phyloP scores from a whole-genome alignment of 1,140 invertebrate genomes.

The Mamestra configurata region DNA sequence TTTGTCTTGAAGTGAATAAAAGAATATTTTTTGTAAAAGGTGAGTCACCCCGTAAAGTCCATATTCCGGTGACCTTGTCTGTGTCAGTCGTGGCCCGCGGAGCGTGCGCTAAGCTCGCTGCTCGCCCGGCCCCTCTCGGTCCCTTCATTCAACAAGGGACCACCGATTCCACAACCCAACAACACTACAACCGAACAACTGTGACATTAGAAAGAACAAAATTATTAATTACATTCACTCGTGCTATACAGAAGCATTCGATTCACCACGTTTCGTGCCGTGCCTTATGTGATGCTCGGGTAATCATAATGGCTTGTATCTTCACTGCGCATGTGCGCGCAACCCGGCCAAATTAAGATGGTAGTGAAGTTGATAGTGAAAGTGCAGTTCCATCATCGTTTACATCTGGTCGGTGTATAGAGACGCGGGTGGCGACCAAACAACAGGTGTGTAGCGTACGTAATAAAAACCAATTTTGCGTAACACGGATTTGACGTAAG shows the following conservation, averaged over 20 bases:
- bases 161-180: neutral
- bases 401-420: conserved; percentile 42
- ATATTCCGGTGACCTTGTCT: conserved; percentile 47
- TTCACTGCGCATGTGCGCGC: conserved; percentile 56
- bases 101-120: conserved; percentile 49
- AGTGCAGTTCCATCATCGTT: conserved; percentile 16
- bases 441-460: conserved; percentile 54
- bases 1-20: neutral
- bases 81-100: conserved; percentile 46
- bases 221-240: neutral
- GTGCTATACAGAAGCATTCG: conserved; percentile 3
- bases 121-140: conserved; percentile 35
- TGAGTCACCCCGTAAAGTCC: conserved; percentile 46
- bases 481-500: conserved; percentile 11
- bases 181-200: neutral
- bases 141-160: conserved; percentile 8
- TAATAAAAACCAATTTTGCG: conserved; percentile 46
- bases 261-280: conserved; percentile 3
- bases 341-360: conserved; percentile 46
- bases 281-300: conserved; percentile 6
- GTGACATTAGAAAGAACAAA: neutral
- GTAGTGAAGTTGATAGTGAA: conserved; percentile 33
- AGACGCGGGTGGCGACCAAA: conserved; percentile 32
- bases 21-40: conserved; percentile 39
- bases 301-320: conserved; percentile 21